Percentiles rank a stretch among this genome's conserved stretches.
phyloP scores from a whole-genome alignment of 2,113 vertebrate genomes.

The Psephotus haematonotus region DNA sequence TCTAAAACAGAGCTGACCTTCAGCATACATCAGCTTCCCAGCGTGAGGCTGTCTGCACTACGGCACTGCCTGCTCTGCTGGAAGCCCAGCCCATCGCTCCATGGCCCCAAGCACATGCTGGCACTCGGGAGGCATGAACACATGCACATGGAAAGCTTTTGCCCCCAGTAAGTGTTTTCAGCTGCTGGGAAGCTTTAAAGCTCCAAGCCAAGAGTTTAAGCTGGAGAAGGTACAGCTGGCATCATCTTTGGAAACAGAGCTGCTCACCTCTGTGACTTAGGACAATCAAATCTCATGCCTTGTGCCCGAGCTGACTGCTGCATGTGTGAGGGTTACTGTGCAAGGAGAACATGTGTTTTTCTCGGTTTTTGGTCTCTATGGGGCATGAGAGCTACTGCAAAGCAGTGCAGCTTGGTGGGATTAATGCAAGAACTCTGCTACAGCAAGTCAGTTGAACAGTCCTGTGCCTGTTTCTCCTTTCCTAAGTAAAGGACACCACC shows the following conservation, averaged over 20 bases:
- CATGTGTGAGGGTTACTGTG: rapidly evolving
- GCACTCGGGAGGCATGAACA: neutral
- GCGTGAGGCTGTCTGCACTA: rapidly evolving
- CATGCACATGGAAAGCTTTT: neutral
- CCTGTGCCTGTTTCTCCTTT: neutral
- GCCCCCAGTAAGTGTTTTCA: neutral
- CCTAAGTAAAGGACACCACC: neutral
- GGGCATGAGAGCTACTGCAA: neutral
- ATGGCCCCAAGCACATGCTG: neutral
- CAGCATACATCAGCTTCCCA: neutral
- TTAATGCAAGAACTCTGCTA: neutral
- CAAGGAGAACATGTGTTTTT: neutral
- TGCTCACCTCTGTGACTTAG: neutral
- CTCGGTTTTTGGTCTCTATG: neutral
- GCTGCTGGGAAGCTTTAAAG: neutral
- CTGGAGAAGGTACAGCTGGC: neutral
- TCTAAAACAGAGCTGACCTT: neutral
- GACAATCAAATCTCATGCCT: neutral
- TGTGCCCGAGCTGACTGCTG: rapidly evolving
- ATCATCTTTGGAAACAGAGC: neutral
- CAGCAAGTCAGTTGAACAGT: neutral
- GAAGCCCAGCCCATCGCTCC: rapidly evolving
- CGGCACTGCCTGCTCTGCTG: rapidly evolving
- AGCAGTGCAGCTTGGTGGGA: neutral
- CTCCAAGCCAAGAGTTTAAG: neutral